phyloP scores from a whole-genome alignment of 1,140 invertebrate species.

The Heterodera carotae region DNA sequence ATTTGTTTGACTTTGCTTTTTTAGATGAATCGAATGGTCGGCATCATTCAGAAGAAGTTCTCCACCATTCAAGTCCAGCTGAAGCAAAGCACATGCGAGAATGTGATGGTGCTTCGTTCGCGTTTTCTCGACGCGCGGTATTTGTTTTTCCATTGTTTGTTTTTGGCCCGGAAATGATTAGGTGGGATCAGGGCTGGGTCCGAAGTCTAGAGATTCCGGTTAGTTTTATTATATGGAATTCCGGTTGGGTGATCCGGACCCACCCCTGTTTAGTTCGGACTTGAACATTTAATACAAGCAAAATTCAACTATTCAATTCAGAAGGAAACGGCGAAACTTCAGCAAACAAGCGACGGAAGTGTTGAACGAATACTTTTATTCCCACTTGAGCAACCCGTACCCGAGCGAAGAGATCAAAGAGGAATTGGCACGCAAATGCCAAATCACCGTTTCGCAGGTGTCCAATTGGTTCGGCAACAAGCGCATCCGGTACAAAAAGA shows the following conservation, averaged over 20 bases:
- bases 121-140: constrained; percentile 66
- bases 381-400: constrained; percentile 80
- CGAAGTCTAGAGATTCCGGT: too few species aligned
- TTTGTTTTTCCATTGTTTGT: constrained; percentile 14
- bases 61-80: constrained; percentile 99
- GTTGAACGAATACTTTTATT: constrained; percentile 80
- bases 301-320: constrained; percentile 64
- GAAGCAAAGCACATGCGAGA: constrained; percentile 99
- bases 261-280: too few species aligned
- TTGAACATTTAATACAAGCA: too few species aligned
- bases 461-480: constrained; percentile 97
- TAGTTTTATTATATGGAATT: too few species aligned
- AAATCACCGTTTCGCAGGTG: constrained; percentile 90
- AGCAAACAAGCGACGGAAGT: constrained; percentile 99
- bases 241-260: too few species aligned
- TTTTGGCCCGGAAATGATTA: too few species aligned
- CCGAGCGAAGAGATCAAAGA: constrained; percentile 99
- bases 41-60: constrained; percentile 99
- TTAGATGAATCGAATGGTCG: constrained; percentile 95
- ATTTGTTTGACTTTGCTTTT: neutral
- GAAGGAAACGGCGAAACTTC: constrained; percentile 97
- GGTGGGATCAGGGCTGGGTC: too few species aligned
- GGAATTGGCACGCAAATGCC: constrained; percentile 97
- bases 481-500: constrained; percentile 99
- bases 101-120: constrained; percentile 98